Evolutionary conservation across 2,888 invertebrate genomes (phyloP).

Genomic region (Acrobasis repandana): DNA sequence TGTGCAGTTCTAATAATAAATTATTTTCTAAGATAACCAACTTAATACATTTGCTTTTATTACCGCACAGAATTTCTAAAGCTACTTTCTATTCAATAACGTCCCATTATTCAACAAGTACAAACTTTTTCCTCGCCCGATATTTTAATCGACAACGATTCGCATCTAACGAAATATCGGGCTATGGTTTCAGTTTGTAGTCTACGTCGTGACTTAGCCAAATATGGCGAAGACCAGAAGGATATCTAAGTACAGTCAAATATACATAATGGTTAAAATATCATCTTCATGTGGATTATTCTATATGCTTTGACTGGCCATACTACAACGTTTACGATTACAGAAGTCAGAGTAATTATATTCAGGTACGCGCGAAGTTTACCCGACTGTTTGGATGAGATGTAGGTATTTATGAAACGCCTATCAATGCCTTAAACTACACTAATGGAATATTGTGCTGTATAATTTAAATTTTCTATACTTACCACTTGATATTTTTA

Average conservation of each 20-base stretch:
- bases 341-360: background rate
- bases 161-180: too few species aligned
- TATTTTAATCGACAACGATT: too few species aligned
- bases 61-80: too few species aligned
- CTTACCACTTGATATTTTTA: background rate
- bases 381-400: background rate
- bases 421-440: background rate
- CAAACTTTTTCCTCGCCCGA: too few species aligned
- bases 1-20: too few species aligned
- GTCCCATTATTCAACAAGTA: too few species aligned
- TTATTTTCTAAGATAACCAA: too few species aligned
- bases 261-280: background rate
- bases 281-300: background rate
- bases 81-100: too few species aligned
- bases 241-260: background rate
- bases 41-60: too few species aligned
- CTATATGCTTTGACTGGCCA: background rate
- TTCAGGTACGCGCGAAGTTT: conserved; percentile 22
- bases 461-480: conserved; percentile 1
- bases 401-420: background rate
- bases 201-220: too few species aligned
- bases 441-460: conserved; percentile 17
- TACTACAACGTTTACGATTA: background rate
- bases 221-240: too few species aligned
- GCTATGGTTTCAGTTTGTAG: too few species aligned